A percentile compares a stretch with the other conserved stretches of the same genome.
Conservation (phyloP, 2,113 vertebrate species). For the Etheostoma cragini region DNA sequence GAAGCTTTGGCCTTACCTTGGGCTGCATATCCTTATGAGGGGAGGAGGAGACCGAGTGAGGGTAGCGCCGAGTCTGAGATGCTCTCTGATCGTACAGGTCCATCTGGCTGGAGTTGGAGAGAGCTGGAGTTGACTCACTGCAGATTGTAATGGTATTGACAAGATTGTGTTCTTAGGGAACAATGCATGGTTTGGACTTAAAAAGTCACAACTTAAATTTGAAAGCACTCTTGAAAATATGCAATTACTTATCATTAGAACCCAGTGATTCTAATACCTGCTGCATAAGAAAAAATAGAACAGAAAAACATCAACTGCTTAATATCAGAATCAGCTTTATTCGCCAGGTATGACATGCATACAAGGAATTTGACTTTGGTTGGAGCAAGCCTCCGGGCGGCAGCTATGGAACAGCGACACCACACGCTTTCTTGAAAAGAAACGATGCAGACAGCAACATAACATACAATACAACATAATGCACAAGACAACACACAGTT, state of each 20-base stretch:
- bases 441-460: too few relatives aligned
- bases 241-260: not conserved
- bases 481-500: too few relatives aligned
- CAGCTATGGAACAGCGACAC: too few relatives aligned
- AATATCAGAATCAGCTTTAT: too few relatives aligned
- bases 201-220: not conserved
- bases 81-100: conserved; percentile 96
- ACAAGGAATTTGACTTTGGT: too few relatives aligned
- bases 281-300: not conserved
- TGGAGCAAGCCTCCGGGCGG: too few relatives aligned
- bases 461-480: too few relatives aligned
- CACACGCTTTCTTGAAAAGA: too few relatives aligned
- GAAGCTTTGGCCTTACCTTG: conserved; percentile 85
- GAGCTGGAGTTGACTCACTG: conserved; percentile 91
- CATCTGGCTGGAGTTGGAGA: conserved; percentile 91
- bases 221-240: not conserved
- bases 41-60: conserved; percentile 91
- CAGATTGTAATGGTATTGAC: conserved; percentile 27
- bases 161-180: conserved; percentile 26
- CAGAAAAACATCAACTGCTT: not conserved
- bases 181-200: conserved; percentile 6
- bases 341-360: too few relatives aligned
- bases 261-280: not conserved
- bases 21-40: conserved; percentile 96
- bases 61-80: conserved; percentile 91